Percentiles rank a stretch among this genome's conserved stretches.
phyloP scores from a whole-genome alignment of 1,140 invertebrate species.

The Brachionus plicatilis region DNA sequence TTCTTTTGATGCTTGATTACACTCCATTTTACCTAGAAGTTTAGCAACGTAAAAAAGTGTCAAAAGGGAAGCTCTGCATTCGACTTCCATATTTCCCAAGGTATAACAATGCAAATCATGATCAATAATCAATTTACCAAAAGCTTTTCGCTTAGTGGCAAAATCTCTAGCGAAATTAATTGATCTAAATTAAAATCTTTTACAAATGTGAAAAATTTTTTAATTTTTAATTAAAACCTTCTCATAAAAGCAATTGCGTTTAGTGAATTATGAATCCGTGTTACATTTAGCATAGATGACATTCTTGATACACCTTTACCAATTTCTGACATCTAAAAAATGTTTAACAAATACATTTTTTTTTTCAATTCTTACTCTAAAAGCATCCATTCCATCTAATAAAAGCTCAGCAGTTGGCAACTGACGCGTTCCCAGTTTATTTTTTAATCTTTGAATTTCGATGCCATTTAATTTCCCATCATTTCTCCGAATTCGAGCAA shows the following conservation, averaged over 20 bases:
- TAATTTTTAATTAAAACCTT: slow-evolving; percentile 48
- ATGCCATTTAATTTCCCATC: slow-evolving; percentile 59
- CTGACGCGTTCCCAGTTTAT: slow-evolving; percentile 62
- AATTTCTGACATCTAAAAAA: slow-evolving; percentile 55
- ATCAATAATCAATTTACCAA: slow-evolving; percentile 57
- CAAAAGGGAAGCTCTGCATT: slow-evolving; percentile 45
- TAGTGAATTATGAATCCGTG: slow-evolving; percentile 61
- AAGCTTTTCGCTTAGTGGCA: slow-evolving; percentile 57
- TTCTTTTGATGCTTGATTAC: slow-evolving; percentile 48
- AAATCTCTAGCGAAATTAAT: slow-evolving; percentile 60
- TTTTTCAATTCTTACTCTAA: slow-evolving; percentile 46
- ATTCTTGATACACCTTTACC: slow-evolving; percentile 61
- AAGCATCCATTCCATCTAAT: slow-evolving; percentile 59
- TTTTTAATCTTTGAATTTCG: slow-evolving; percentile 60
- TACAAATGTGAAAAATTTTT: not conserved
- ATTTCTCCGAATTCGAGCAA: slow-evolving; percentile 53
- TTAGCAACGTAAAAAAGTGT: slow-evolving; percentile 46
- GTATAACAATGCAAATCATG: slow-evolving; percentile 61
- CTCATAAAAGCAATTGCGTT: slow-evolving; percentile 57
- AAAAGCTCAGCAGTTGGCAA: slow-evolving; percentile 63
- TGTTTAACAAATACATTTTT: not conserved
- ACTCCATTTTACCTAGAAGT: slow-evolving; percentile 58
- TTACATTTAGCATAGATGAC: slow-evolving; percentile 61
- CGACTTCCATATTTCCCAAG: slow-evolving; percentile 58
- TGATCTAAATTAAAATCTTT: slow-evolving; percentile 52